phyloP scores from a whole-genome alignment of 2,113 vertebrate species.

The Alectura lathami region DNA sequence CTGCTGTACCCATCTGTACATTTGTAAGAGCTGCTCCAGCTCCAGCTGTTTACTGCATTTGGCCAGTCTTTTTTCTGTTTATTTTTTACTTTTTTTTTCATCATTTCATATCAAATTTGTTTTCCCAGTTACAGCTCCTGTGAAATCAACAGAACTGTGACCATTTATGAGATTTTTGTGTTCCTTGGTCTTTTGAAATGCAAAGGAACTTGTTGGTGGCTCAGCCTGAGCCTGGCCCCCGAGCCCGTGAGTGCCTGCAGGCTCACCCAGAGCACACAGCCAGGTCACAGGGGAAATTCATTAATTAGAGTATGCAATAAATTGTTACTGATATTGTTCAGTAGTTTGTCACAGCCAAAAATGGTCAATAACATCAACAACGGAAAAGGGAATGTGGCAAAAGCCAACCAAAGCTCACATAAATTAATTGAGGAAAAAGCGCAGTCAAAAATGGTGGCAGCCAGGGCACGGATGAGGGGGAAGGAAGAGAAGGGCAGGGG shows the following conservation, averaged over 20 bases:
- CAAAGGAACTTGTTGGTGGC: not conserved
- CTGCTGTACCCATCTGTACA: not conserved
- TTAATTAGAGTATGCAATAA: conserved; percentile 59
- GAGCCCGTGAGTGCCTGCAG: not conserved
- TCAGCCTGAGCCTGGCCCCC: not conserved
- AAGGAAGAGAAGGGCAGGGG: not conserved
- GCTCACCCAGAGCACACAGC: not conserved
- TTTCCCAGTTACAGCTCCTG: not conserved
- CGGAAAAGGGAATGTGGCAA: not conserved
- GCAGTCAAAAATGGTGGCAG: not conserved
- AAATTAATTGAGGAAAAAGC: not conserved
- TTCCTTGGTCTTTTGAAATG: not conserved
- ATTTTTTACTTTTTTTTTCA: no score
- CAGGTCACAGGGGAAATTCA: conserved; percentile 15
- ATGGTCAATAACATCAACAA: conserved; percentile 24
- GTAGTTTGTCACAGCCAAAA: conserved; percentile 41
- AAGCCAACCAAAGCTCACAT: not conserved
- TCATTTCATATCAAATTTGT: not conserved
- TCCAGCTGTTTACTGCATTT: not conserved
- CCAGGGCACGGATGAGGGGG: not conserved
- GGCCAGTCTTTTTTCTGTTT: no score
- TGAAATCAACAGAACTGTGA: not conserved
- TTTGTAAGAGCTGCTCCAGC: not conserved
- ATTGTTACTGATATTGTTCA: conserved; percentile 26
- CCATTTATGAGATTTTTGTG: not conserved